phyloP scores from a whole-genome alignment of 2,888 invertebrate species.

The Nephrotoma guestfalica region DNA sequence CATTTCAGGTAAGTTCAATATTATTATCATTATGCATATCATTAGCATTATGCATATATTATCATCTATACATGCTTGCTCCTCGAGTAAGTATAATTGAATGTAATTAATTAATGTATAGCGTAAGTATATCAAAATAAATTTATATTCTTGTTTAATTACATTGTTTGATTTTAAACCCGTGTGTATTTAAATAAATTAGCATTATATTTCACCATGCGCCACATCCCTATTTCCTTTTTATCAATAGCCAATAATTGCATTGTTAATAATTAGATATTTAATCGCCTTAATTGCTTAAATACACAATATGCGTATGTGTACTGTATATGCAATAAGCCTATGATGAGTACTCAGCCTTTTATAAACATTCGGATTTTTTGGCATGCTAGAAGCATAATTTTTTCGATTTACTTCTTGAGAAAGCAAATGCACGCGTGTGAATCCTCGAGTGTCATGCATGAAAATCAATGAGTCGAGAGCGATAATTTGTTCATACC shows the following conservation, averaged over 20 bases:
- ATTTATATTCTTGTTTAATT: neutral
- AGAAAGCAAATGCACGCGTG: neutral
- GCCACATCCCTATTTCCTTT: neutral
- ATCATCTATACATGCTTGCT: neutral
- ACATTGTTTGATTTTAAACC: neutral
- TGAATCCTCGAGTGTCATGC: constrained; percentile 5
- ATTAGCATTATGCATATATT: neutral
- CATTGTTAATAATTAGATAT: too few relatives aligned
- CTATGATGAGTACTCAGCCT: constrained; percentile 5
- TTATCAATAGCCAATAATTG: neutral
- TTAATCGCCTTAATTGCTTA: too few relatives aligned
- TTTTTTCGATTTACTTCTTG: neutral
- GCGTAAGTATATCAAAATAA: neutral
- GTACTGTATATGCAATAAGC: neutral
- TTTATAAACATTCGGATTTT: neutral
- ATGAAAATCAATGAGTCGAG: constrained; percentile 3
- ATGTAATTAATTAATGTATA: neutral
- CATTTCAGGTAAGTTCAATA: neutral
- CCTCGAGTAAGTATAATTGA: neutral
- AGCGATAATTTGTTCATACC: constrained; percentile 2
- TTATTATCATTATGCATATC: neutral
- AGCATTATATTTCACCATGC: neutral
- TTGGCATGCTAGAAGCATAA: neutral
- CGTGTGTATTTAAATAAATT: neutral
- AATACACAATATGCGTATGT: too few relatives aligned